Percentiles rank a stretch among this genome's conserved stretches.
Conservation (phyloP, 2,888 invertebrate genomes). For the Trachelus troglodyta region DNA sequence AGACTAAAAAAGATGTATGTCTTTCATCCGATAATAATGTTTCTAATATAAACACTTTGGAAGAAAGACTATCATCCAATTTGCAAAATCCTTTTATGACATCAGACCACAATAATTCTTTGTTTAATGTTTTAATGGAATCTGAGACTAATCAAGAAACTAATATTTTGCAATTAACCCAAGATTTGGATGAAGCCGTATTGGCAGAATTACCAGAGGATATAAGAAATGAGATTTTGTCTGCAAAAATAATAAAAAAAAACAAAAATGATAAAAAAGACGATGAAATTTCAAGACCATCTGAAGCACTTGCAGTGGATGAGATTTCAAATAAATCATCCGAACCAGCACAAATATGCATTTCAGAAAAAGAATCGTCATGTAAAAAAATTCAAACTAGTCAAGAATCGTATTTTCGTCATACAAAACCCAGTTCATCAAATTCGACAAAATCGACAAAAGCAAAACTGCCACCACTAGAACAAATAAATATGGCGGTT, state of each 20-base stretch:
- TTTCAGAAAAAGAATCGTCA: not conserved
- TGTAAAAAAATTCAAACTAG: slow-evolving; percentile 37
- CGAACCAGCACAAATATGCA: not conserved
- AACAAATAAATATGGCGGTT: slow-evolving; percentile 71
- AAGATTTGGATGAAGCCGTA: slow-evolving; percentile 68
- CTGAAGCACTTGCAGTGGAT: not conserved
- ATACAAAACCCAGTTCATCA: slow-evolving; percentile 45
- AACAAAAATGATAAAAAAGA: not conserved
- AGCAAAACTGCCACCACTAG: slow-evolving; percentile 48
- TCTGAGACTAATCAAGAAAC: not conserved
- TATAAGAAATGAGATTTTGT: slow-evolving; percentile 68
- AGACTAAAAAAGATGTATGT: not conserved
- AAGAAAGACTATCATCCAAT: not conserved
- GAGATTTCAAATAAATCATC: not conserved
- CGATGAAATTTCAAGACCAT: not conserved
- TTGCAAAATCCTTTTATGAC: not conserved
- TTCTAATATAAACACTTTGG: not conserved
- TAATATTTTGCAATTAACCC: slow-evolving; percentile 16
- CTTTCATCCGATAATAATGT: not conserved
- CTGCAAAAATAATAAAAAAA: not conserved
- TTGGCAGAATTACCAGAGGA: slow-evolving; percentile 71
- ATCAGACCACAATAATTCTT: not conserved
- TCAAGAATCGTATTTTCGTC: slow-evolving; percentile 54
- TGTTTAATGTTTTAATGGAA: not conserved
- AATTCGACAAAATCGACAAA: slow-evolving; percentile 41